These are phyloP conservation scores for Hypolimnas misippus DNA, from an alignment of 2,888 invertebrate species.

Conservation along the genomic window DNA sequence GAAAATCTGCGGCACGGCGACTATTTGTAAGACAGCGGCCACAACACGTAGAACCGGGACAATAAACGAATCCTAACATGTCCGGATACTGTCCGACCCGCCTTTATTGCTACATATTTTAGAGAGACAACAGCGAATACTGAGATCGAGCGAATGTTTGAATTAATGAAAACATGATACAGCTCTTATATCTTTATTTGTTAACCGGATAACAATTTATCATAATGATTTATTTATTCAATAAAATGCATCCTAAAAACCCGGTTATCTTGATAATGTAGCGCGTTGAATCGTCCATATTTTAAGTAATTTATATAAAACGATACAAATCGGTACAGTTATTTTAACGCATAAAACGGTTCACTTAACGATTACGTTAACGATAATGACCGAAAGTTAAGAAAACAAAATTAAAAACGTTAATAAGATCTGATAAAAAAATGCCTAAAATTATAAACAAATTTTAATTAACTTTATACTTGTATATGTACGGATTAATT, in stretches of 20 bases:
- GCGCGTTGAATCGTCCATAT: conserved; percentile 9
- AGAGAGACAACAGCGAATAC: conserved; percentile 51
- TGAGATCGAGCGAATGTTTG: conserved; percentile 19
- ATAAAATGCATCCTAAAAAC: neutral
- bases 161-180: conserved; percentile 28
- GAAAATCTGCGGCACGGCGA: conserved; percentile 58
- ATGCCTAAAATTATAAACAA: neutral
- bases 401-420: conserved; percentile 2
- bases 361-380: conserved; percentile 3
- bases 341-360: conserved; percentile 3
- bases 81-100: conserved; percentile 68
- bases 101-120: conserved; percentile 78
- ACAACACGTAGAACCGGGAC: conserved; percentile 64
- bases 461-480: neutral
- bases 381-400: conserved; percentile 2
- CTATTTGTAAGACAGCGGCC: conserved; percentile 61
- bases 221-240: conserved; percentile 1
- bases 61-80: conserved; percentile 76
- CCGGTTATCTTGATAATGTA: neutral
- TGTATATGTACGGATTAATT: conserved; percentile 18
- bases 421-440: conserved; percentile 1
- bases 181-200: conserved; percentile 26
- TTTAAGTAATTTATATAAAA: conserved; percentile 27
- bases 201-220: conserved; percentile 24
- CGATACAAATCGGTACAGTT: neutral